phyloP scores from a whole-genome alignment of 2,113 vertebrate species.

The Scopus umbretta region DNA sequence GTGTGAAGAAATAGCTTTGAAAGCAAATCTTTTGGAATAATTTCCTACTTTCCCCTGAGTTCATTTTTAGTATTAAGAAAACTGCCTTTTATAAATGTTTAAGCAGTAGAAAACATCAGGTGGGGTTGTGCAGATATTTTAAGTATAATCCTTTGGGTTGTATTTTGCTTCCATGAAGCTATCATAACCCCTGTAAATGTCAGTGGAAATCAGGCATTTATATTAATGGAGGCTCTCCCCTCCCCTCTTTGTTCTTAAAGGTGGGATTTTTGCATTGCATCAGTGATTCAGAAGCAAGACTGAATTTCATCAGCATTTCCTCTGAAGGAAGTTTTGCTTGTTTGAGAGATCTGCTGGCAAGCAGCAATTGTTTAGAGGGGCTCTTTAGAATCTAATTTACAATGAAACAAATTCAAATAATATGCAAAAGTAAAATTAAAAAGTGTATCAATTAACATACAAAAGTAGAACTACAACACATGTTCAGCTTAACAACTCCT shows the following conservation, averaged over 20 bases:
- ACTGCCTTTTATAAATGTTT: slow-evolving; percentile 13
- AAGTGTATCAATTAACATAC: slow-evolving; percentile 68
- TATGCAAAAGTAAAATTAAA: slow-evolving; percentile 67
- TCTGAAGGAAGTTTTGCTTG: slow-evolving; percentile 22
- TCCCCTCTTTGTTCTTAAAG: not conserved
- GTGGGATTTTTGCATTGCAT: slow-evolving; percentile 14
- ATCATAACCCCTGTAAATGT: slow-evolving; percentile 56
- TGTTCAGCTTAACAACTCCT: slow-evolving; percentile 48
- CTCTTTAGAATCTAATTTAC: slow-evolving; percentile 60
- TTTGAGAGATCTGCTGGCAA: slow-evolving; percentile 18
- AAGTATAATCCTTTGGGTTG: slow-evolving; percentile 46
- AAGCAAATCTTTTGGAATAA: not conserved
- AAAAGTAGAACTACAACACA: slow-evolving; percentile 47
- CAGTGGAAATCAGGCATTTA: slow-evolving; percentile 57
- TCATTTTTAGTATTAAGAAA: slow-evolving; percentile 46
- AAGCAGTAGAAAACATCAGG: slow-evolving; percentile 34
- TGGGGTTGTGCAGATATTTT: slow-evolving; percentile 13
- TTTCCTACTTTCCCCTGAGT: slow-evolving; percentile 14
- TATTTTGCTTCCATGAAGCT: slow-evolving; percentile 35
- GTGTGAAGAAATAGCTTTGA: not conserved
- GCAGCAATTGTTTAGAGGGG: slow-evolving; percentile 41
- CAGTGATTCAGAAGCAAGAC: not conserved
- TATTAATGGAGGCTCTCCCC: not conserved
- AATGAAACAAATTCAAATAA: slow-evolving; percentile 63
- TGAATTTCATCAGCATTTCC: slow-evolving; percentile 50